Evolutionary conservation across 2,888 invertebrate species (phyloP), one percentile per base, ranked within the genome.

Genomic region (Drosophila leonis): DNA sequence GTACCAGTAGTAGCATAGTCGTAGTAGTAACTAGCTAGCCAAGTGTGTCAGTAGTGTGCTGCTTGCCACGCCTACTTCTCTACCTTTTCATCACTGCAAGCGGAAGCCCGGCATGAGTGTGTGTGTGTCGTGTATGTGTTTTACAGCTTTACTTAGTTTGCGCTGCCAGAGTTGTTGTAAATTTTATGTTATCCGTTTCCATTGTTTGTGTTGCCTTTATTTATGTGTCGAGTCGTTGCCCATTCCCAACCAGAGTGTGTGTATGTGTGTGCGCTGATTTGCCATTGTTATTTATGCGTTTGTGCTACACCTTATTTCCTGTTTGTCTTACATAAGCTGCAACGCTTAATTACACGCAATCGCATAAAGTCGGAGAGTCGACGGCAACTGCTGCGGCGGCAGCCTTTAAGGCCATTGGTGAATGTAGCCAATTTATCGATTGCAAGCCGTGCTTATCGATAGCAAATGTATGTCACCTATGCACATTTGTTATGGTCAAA

Each of bases 161-260:
- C 35, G 54, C 49, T 56, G 61, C 64, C 42, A 54, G 60, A 65
- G 74, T 88, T 83, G 88, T 78, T 88, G 89, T 83, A 86, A 82
- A 88, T 86, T 88, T 86, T 87, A 82, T 86, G 82, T 87, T 86
- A 88, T 86, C 89, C 85, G 89, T 72, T 87, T 83, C 70, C 89
- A 86, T 88, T 88, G 83, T 87, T 87, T 87, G 89, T 62, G 69
- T 68, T 76, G 75, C 76, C 73, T 80, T 83, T 80, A 88, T 87
- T 84, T 88, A 88, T 83, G 83, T 83, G 74, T 61, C 71, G 60
- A 67, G 35, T 54, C 48, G 59, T 69, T 54, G 35, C 55, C 42
- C 48, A n/a, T 15, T 18, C 20, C 33, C 42, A 41, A 55, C 46
- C 52, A 44, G 4, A 68, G 63, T 72, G 49, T 39, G 65, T 41